Evolutionary conservation across 1,140 invertebrate species (phyloP).

Genomic region (Eriocheir sinensis): DNA sequence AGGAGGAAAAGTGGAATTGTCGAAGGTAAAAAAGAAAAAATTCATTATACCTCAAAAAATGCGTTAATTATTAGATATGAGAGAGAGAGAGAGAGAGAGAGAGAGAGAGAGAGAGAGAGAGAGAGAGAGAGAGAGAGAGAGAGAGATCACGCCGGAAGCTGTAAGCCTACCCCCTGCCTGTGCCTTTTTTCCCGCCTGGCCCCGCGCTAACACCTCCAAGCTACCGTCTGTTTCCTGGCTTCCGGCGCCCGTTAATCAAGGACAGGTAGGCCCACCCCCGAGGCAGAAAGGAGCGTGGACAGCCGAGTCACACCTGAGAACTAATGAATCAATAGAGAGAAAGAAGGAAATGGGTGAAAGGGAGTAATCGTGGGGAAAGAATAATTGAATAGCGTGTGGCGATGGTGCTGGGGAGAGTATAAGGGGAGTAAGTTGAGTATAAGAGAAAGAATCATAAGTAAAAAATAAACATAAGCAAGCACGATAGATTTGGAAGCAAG

Average conservation of each 20-base stretch:
- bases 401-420: too few relatives aligned
- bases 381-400: too few relatives aligned
- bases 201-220: not conserved
- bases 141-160: not conserved
- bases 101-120: not conserved
- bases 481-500: too few relatives aligned
- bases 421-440: too few relatives aligned
- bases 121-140: too few relatives aligned
- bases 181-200: not conserved
- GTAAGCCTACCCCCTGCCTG: slow-evolving; percentile 7
- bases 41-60: too few relatives aligned
- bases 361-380: not conserved
- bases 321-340: not conserved
- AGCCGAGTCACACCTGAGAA: not conserved
- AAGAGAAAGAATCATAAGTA: too few relatives aligned
- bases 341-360: not conserved
- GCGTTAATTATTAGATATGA: too few relatives aligned
- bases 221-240: not conserved
- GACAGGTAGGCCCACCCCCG: not conserved
- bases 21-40: too few relatives aligned
- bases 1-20: too few relatives aligned
- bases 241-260: not conserved
- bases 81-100: not conserved
- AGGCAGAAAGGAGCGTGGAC: not conserved
- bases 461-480: too few relatives aligned